These are phyloP conservation scores for Epizoanthus illoricatus DNA, from an alignment of 92 coral and sea anemone species.

Conservation along the genomic window DNA sequence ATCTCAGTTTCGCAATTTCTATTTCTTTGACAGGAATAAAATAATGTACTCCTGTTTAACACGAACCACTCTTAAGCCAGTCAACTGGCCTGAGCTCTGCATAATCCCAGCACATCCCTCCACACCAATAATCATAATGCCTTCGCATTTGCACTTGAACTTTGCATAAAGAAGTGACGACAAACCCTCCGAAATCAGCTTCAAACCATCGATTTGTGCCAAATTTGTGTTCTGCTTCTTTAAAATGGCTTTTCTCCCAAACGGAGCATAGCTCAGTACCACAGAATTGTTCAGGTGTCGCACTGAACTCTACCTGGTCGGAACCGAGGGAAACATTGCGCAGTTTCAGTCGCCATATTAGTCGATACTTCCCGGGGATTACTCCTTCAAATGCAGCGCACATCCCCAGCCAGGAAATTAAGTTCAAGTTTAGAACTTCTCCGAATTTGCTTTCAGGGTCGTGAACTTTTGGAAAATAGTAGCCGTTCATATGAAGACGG, in stretches of 20 bases:
- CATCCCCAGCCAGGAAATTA: conserved; percentile 60
- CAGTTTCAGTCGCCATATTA: conserved; percentile 63
- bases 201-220: conserved; percentile 54
- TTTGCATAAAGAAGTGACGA: conserved; percentile 44
- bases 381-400: conserved; percentile 45
- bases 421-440: conserved; percentile 49
- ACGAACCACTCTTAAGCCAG: no score
- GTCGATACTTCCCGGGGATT: conserved; percentile 57
- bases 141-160: conserved; percentile 63
- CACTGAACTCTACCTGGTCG: conserved; percentile 50
- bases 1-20: no score
- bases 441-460: conserved; percentile 62
- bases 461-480: conserved; percentile 48
- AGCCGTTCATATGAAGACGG: conserved; percentile 43
- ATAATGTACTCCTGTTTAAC: no score
- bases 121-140: conserved; percentile 58
- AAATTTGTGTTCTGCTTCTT: conserved; percentile 37
- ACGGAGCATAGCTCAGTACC: conserved; percentile 53
- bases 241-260: conserved; percentile 49
- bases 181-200: conserved; percentile 53
- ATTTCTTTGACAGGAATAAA: no score
- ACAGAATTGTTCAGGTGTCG: conserved; percentile 47
- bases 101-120: conserved; percentile 66
- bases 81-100: conserved; percentile 48
- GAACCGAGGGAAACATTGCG: conserved; percentile 45